phyloP scores from a whole-genome alignment of 2,797 vertebrate genomes.

The Tokudaia tokunoshimensis region DNA sequence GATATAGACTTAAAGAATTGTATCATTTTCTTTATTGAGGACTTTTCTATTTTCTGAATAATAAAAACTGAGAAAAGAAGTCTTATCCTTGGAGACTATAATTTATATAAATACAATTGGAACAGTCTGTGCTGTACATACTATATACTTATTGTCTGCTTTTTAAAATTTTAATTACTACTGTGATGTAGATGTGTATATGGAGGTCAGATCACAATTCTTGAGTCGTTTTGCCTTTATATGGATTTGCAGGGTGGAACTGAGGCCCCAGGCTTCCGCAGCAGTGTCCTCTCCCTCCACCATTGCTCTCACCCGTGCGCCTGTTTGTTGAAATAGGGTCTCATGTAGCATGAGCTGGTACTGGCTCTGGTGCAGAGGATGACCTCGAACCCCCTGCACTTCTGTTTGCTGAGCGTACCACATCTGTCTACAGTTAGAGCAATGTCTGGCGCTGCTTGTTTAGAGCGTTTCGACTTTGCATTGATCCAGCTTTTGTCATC shows the following conservation, averaged over 20 bases:
- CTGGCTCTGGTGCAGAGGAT: neutral
- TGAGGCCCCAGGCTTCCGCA: neutral
- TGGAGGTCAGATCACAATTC: neutral
- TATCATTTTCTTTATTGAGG: neutral
- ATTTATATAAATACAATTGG: neutral
- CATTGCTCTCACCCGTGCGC: too few relatives aligned
- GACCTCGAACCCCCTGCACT: neutral
- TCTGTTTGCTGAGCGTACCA: neutral
- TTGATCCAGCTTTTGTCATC: neutral
- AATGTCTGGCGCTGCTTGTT: neutral
- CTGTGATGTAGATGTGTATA: neutral
- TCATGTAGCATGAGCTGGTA: neutral
- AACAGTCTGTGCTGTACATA: neutral
- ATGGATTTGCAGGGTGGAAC: neutral
- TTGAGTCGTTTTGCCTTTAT: neutral
- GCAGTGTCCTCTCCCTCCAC: neutral
- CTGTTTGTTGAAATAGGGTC: neutral
- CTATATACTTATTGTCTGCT: neutral
- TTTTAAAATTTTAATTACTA: neutral
- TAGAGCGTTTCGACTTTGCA: neutral
- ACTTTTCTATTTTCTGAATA: neutral
- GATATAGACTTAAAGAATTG: neutral
- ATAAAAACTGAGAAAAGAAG: neutral
- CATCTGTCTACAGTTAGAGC: neutral
- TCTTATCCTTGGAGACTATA: neutral